Conservation (phyloP, 2,113 vertebrate genomes). For the Embiotoca jacksoni region DNA sequence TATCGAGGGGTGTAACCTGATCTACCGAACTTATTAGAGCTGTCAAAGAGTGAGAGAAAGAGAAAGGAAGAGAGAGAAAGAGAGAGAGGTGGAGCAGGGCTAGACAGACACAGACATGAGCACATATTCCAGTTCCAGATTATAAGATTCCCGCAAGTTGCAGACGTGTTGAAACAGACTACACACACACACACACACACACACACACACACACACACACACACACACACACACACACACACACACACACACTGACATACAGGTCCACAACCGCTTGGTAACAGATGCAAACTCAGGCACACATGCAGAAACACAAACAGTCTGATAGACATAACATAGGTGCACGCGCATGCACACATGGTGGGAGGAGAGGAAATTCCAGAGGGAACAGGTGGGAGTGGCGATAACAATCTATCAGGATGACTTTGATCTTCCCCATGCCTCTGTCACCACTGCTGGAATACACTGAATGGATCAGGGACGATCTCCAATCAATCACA, state of each 20-base stretch:
- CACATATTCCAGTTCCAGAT: conserved; percentile 84
- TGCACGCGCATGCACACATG: conserved; percentile 72
- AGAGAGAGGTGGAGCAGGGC: conserved; percentile 70
- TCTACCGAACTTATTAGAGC: conserved; percentile 84
- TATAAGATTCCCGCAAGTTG: conserved; percentile 86
- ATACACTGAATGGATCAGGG: conserved; percentile 58
- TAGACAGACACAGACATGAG: conserved; percentile 83
- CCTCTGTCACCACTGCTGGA: conserved; percentile 67
- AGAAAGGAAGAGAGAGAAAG: conserved; percentile 34
- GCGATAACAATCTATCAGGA: conserved; percentile 78
- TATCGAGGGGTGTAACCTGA: conserved; percentile 79
- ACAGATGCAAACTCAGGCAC: conserved; percentile 79
- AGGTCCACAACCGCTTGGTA: conserved; percentile 65
- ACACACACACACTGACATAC: conserved; percentile 58
- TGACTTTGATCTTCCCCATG: conserved; percentile 75
- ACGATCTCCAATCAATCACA: conserved; percentile 48
- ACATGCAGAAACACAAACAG: conserved; percentile 82
- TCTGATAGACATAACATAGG: conserved; percentile 79
- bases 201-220: conserved; percentile 43
- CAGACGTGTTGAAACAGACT: conserved; percentile 83
- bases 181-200: conserved; percentile 63
- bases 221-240: conserved; percentile 46
- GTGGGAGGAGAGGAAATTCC: conserved; percentile 78
- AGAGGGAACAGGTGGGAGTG: conserved; percentile 83
- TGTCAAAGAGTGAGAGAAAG: conserved; percentile 74